Evolutionary conservation across 2,888 invertebrate species (phyloP), one percentile per base, ranked within the genome.

Genomic region (Dastarcus helophoroides): DNA sequence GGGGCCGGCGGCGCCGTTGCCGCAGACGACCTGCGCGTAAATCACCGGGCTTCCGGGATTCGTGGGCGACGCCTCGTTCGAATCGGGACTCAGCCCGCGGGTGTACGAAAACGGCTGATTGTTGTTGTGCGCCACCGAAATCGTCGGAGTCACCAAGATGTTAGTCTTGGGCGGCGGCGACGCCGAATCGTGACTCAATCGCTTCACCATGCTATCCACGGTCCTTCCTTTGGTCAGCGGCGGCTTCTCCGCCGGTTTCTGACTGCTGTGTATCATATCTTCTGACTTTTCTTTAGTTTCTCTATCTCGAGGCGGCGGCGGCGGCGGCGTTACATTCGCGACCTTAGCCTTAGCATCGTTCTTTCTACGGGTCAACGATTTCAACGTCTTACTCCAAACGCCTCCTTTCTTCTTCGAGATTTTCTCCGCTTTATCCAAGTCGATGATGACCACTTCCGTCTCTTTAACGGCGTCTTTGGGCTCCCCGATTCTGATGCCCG

Each of bases 101-200:
- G 79, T 79, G 47, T 86, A 86, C 1, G 85, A 86, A 59, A 86
- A 86, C 15, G 83, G 85, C 51, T 82, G 75, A 51, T 80, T 82
- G 42, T 72, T 71, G 51, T 82, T 80, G 41, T 72, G 71, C 14
- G 70, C 71, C 23, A 75, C 71, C 40, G 71, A 70, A 3, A 64
- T 62, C 28, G 70, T 62, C 14, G 76, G 71, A 10, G 71, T 64
- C 32, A 78, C 68, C 55, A 77, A 63, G 12, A 58, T 46, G 22
- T 60, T 63, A 13, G 62, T 59, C 49, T 72, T 73, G 16, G 71
- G 59, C 47, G 73, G 75, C 25, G 78, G 73, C 1, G 77, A 70
- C 28, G 72, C 65, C 43, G 74, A 73, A 44, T 82, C 82, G 59
- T 73, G 75, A 38, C 76, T 81, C 35, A 85, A 58, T 41, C 81